phyloP scores from a whole-genome alignment of 1,140 invertebrate species.

The Matsumurasca onukii region DNA sequence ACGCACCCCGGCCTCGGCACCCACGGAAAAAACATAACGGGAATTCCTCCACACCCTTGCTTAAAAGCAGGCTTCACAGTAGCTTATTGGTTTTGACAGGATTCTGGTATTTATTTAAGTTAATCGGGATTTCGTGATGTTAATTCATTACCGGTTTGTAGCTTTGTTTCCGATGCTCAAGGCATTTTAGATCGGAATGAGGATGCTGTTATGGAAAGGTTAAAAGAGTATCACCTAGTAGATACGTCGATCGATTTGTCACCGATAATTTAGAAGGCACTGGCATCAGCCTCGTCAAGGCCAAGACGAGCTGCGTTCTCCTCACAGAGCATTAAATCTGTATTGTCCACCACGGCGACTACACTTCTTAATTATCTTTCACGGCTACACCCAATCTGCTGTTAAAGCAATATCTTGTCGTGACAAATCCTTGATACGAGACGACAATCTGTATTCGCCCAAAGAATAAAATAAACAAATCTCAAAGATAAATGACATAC shows the following conservation, averaged over 20 bases:
- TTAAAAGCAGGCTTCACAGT: not conserved
- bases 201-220: too few species aligned
- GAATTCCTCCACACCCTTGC: not conserved
- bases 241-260: not conserved
- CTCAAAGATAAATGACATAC: not conserved
- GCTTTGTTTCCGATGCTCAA: too few species aligned
- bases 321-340: too few species aligned
- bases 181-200: too few species aligned
- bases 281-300: constrained; percentile 9
- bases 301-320: too few species aligned
- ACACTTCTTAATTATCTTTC: not conserved
- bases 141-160: too few species aligned
- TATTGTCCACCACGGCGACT: not conserved
- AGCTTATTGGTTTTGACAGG: too few species aligned
- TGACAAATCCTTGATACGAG: not conserved
- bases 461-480: not conserved
- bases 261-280: constrained; percentile 11
- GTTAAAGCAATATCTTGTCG: not conserved
- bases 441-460: not conserved
- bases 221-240: not conserved
- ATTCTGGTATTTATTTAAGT: too few species aligned
- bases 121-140: too few species aligned
- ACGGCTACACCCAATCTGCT: not conserved
- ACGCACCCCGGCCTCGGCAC: not conserved
- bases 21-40: not conserved